Base-by-base conservation (phyloP, 2,888 invertebrate species). In the Pegoplata infirma region DNA sequence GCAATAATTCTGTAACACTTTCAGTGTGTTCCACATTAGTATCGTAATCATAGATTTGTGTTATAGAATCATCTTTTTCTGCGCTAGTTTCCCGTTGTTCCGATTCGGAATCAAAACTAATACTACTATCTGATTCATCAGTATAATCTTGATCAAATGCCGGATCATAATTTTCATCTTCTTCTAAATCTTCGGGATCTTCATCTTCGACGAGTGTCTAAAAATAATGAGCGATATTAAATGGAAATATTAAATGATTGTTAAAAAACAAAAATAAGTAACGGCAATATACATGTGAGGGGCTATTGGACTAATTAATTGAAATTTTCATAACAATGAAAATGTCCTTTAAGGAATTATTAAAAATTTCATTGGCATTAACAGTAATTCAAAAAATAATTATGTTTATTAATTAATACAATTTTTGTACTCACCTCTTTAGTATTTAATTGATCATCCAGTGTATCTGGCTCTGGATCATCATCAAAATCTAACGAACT, bases 71-170 rank as follows among this genome's bases (percentile, higher is more conserved):
- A 63, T 87, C 89, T 71, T 89, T 89, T 21, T 89, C 89, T 1
- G 88, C 83, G 78, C 89, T 89, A 0, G 86, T 87, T 58, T 89
- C 89, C 0, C 89, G 85, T 56, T 85, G 82, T 59, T 88, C 87
- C 2, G 89, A 89, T 6, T 88, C 89, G 12, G 89, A 89, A 51
- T 89, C 88, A 28, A 89, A 89, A 25, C n/a, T n/a, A n/a, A 87
- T 86, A 49, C 87, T 89, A 72, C 89, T 88, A 14, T 89, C 88
- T 1, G 89, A 88, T 64, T 90, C 88, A 51, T 89, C 89, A 0
- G 88, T 87, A 10, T 84, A 84, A 28, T 88, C 88, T 55, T 86
- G 86, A 4, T 87, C 87, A 10, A 81, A 87, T 17, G 83, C 84
- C 5, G 83, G 76, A 36, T 86, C 87, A 17, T 76, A 79, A 53